Evolutionary conservation across 1,140 invertebrate genomes (phyloP).

Genomic region (Drosophila yakuba): DNA sequence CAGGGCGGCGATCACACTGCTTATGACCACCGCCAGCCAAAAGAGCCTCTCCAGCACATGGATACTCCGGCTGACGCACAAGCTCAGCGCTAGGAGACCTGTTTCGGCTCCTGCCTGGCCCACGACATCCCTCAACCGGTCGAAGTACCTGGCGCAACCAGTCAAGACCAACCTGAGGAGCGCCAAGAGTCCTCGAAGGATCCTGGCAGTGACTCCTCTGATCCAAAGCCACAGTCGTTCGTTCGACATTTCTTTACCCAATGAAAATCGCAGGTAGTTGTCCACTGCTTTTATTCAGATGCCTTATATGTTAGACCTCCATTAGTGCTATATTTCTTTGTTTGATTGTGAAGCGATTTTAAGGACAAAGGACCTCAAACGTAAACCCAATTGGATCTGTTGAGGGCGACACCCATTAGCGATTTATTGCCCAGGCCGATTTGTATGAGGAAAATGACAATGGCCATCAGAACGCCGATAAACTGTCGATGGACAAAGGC

Average conservation of each 20-base stretch:
- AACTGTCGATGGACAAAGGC: conserved; percentile 57
- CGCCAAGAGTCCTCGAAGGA: background rate
- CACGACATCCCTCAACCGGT: conserved; percentile 34
- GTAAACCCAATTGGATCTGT: conserved; percentile 19
- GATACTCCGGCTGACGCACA: conserved; percentile 54
- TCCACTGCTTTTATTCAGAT: conserved; percentile 27
- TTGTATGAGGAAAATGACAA: conserved; percentile 80
- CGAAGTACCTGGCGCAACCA: background rate
- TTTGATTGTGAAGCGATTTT: too few relatives aligned
- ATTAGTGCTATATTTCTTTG: background rate
- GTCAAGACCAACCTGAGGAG: background rate
- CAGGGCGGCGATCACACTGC: conserved; percentile 53
- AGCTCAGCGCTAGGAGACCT: conserved; percentile 61
- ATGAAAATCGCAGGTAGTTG: background rate
- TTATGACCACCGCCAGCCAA: conserved; percentile 59
- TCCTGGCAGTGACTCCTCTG: conserved; percentile 4
- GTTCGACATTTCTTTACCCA: conserved; percentile 14
- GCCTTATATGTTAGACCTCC: too few relatives aligned
- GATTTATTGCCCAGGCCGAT: conserved; percentile 74
- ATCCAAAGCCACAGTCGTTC: conserved; percentile 8
- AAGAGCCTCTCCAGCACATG: conserved; percentile 62
- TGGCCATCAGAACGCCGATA: conserved; percentile 57
- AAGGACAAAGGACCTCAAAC: conserved; percentile 2
- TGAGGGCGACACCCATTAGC: conserved; percentile 49
- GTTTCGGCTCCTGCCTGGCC: conserved; percentile 65